Evolutionary conservation across 92 coral and sea anemone species (phyloP).

Genomic region (Parazoanthus darwini): DNA sequence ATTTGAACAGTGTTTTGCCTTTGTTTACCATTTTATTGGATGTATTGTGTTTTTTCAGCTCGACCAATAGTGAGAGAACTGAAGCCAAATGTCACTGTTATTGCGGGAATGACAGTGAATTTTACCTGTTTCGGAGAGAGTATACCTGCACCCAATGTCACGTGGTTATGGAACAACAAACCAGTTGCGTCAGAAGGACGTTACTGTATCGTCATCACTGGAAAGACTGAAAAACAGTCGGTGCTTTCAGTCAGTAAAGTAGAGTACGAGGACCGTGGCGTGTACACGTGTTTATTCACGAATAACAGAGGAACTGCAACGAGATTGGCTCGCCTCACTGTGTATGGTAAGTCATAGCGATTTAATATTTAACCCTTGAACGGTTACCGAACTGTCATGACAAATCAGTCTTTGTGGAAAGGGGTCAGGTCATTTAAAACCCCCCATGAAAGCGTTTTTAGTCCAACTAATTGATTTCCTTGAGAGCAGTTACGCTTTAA

Average conservation of each 20-base stretch:
- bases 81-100: slow-evolving; percentile 7
- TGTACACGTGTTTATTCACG: slow-evolving; percentile 49
- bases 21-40: background rate
- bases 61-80: slow-evolving; percentile 45
- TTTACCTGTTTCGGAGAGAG: slow-evolving; percentile 58
- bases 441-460: too few species aligned
- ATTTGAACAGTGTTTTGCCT: background rate
- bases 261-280: slow-evolving; percentile 56
- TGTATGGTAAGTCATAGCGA: slow-evolving; percentile 48
- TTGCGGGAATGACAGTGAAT: slow-evolving; percentile 16
- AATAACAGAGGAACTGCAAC: slow-evolving; percentile 47
- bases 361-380: background rate
- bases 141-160: slow-evolving; percentile 61
- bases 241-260: slow-evolving; percentile 32
- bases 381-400: too few species aligned
- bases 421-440: too few species aligned
- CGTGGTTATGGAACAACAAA: slow-evolving; percentile 44
- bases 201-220: background rate
- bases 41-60: slow-evolving; percentile 37
- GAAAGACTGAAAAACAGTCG: slow-evolving; percentile 10
- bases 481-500: background rate
- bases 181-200: background rate
- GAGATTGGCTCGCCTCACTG: slow-evolving; percentile 45
- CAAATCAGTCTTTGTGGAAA: too few species aligned
- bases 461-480: too few species aligned